Base-by-base conservation (phyloP, 2,888 invertebrate species). In the Nomada lathburiana region DNA sequence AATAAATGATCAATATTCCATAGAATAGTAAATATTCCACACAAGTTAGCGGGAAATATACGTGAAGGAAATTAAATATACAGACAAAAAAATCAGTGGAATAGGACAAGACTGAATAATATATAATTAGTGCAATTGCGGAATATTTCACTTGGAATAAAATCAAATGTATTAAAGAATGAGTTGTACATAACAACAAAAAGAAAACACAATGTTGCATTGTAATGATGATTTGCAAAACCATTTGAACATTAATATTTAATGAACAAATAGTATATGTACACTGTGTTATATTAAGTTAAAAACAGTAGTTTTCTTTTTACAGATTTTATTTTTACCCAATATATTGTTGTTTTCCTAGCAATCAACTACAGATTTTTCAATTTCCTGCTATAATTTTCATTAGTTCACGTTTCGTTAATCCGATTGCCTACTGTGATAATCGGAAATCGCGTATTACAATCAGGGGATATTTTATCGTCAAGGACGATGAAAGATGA, bases 341-440 rank as follows among this genome's bases (percentile, higher is more conserved):
- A 3, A 23, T n/a, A 44, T 44, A 53, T 44, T 11, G 36, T 47
- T 11, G 2, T 55, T 10, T 20, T 55, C 20, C 26, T 18, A 20
- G 55, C 42, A 67, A 80, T 67, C 42, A 62, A 57, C 1, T 20
- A 36, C 18, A 42, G 13, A 67, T 23, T 64, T 73, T 26, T 29
- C 65, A 36, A 65, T 80, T 53, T 57, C 62, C 53, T 20, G 9
- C n/a, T 16, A 23, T 60, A 64, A 81, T 74, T 69, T 47, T 73
- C 55, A 52, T 64, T 68, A 81, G 62, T 65, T 26, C 62, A 20
- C 13, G 29, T 47, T 71, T 36, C 62, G n/a, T 42, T 36, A 42
- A 79, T 79, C 73, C 62, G 82, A 64, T 72, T 76, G 18, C 77
- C 73, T 42, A 82, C 77, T 74, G 83, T 11, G 83, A 68, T 82